Conservation (phyloP, 53 echinoderm and acorn worm genomes). For the Holothuria leucospilota region DNA sequence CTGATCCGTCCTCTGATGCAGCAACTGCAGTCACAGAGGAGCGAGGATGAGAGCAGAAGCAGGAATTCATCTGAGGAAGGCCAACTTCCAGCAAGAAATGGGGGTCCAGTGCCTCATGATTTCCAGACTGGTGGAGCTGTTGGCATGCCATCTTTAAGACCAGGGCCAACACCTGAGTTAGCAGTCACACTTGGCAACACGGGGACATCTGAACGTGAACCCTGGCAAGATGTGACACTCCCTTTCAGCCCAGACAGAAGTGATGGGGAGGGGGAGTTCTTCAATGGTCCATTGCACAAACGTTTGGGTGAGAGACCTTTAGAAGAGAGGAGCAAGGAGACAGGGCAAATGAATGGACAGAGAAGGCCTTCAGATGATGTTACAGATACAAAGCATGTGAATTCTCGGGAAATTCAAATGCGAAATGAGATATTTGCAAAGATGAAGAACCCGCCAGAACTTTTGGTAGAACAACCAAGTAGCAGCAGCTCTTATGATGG, state of each 20-base stretch:
- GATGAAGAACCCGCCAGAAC: constrained; percentile 29
- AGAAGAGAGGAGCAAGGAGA: constrained; percentile 10
- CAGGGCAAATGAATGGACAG: not conserved
- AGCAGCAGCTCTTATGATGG: not conserved
- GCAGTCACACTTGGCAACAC: constrained; percentile 11
- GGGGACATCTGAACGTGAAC: constrained; percentile 19
- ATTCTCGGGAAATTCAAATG: constrained; percentile 39
- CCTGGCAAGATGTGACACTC: constrained; percentile 47
- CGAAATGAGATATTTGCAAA: constrained; percentile 35
- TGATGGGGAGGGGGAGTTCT: constrained; percentile 15
- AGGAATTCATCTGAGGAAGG: not conserved
- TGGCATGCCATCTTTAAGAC: constrained; percentile 30
- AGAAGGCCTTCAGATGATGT: not conserved
- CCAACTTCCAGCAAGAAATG: not conserved
- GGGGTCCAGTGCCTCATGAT: constrained; percentile 19
- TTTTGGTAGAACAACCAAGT: constrained; percentile 11
- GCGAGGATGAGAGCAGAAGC: constrained; percentile 35
- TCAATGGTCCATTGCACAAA: constrained; percentile 24
- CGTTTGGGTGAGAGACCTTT: constrained; percentile 41
- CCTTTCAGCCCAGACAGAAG: constrained; percentile 44
- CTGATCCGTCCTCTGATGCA: constrained; percentile 40
- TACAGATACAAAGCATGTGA: not conserved
- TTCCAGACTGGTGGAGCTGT: constrained; percentile 32
- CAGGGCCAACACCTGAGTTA: not conserved
- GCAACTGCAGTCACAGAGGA: constrained; percentile 43